Base-by-base conservation (phyloP, 2,113 vertebrate species). In the Nycticryphes semicollaris region DNA sequence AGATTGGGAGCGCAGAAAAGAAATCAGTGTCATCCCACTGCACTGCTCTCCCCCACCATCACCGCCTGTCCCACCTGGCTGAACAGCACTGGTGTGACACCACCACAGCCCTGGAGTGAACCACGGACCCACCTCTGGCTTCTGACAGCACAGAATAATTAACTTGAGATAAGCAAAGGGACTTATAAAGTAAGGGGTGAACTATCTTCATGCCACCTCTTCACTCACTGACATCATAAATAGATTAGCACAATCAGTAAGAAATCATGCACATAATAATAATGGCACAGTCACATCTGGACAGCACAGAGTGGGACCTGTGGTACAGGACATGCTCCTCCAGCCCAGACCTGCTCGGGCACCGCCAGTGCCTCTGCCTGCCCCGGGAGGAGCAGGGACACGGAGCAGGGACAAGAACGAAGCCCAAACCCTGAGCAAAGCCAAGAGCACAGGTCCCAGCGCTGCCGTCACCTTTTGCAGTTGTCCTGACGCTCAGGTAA, bases 71-170 rank as follows among this genome's bases (percentile, higher is more conserved):
- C 22, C 68, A 68, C 30, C 76, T 33, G n/a, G 3, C 47, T 8
- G 37, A 1, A 0, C 37, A 53, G 33, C 23, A 5, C 19, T 47
- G 7, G 0, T 3, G 1, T 15, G 3, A 2, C 27, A 45, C 28
- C 60, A 8, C 43, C 45, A 39, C 39, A 66, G n/a, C 14, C 21
- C 43, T 3, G 1, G 19, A 48, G 35, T 0, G 8, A 50, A 67
- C 2, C 33, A 28, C 11, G 64, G 54, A 30, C 23, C 73, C 53
- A 11, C 19, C 10, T 15, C 35, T 43, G 28, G 27, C 62, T 63
- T 17, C n/a, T 19, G 16, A 25, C 19, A 8, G 6, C 3, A 39
- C 0, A 60, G 22, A 83, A 37, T 14, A 14, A 33, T 35, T n/a
- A 74, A 48, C 50, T 53, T 24, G 3, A 53, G 8, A 12, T 4